Evolutionary conservation across 2,797 vertebrate genomes (phyloP).

Genomic region (Gallinago nigripennis): DNA sequence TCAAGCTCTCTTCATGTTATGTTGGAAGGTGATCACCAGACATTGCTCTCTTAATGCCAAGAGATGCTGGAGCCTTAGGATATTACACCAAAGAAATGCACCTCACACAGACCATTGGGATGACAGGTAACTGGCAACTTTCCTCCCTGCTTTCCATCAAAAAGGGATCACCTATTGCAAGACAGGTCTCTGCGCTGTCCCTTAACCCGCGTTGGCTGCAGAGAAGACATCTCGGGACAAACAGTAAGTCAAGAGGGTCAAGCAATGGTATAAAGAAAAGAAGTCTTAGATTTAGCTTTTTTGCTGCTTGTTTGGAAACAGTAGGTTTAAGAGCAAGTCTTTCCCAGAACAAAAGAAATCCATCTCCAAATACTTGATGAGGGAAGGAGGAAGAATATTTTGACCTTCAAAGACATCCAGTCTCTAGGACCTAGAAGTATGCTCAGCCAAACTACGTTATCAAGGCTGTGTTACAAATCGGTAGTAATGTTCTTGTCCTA

Average conservation of each 20-base stretch:
- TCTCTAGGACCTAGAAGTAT: neutral
- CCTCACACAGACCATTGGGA: neutral
- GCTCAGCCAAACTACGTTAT: neutral
- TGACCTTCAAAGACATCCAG: neutral
- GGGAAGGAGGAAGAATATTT: neutral
- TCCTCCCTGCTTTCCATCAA: neutral
- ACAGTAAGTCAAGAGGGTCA: neutral
- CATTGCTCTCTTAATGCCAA: neutral
- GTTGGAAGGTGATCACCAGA: neutral
- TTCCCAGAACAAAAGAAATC: neutral
- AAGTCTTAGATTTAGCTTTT: neutral
- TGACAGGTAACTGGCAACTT: neutral
- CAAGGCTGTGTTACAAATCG: neutral
- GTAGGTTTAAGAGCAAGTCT: neutral
- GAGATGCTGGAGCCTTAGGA: neutral
- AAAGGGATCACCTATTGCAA: neutral
- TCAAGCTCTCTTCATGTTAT: neutral
- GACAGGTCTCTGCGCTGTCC: neutral
- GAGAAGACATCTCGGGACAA: neutral
- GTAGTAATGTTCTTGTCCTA: constrained; percentile 6
- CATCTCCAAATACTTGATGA: neutral
- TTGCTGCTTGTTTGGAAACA: neutral
- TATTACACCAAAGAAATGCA: neutral
- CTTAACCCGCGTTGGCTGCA: neutral
- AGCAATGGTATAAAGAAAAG: neutral